Evolutionary conservation across 2,888 invertebrate species (phyloP).

Genomic region (Lithophane leautieri): DNA sequence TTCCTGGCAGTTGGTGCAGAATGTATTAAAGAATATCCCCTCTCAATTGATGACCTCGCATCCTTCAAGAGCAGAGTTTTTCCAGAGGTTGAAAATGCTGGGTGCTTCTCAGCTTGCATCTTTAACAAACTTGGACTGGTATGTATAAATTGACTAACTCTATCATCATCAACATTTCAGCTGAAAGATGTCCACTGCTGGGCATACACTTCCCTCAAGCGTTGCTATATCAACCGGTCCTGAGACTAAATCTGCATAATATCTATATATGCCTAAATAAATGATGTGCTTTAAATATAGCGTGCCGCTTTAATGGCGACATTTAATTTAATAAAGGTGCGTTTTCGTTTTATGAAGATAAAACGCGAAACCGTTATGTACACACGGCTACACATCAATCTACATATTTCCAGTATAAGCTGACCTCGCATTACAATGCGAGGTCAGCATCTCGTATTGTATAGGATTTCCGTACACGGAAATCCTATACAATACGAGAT

Average conservation of each 20-base stretch:
- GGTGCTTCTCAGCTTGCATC: conserved; percentile 80
- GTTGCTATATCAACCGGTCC: not conserved
- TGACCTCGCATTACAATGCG: too few species aligned
- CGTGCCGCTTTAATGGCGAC: too few species aligned
- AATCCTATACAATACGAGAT: too few species aligned
- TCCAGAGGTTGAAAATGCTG: conserved; percentile 72
- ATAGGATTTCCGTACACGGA: too few species aligned
- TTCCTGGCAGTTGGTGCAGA: conserved; percentile 72
- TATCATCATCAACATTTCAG: not conserved
- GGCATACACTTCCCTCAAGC: not conserved
- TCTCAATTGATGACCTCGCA: conserved; percentile 74
- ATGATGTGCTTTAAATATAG: too few species aligned
- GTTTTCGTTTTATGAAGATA: too few species aligned
- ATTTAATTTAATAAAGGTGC: too few species aligned
- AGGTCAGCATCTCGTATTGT: too few species aligned
- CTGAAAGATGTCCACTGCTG: not conserved
- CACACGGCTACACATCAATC: too few species aligned
- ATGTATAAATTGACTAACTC: conserved; percentile 57
- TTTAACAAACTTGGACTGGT: conserved; percentile 77
- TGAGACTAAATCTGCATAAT: not conserved
- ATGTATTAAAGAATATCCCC: conserved; percentile 72
- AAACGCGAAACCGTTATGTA: too few species aligned
- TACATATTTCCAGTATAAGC: too few species aligned
- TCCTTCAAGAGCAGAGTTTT: conserved; percentile 72
- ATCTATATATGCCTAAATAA: not conserved